Base-by-base conservation (phyloP, 2,797 vertebrate species). In the Acipenser transmontanus region DNA sequence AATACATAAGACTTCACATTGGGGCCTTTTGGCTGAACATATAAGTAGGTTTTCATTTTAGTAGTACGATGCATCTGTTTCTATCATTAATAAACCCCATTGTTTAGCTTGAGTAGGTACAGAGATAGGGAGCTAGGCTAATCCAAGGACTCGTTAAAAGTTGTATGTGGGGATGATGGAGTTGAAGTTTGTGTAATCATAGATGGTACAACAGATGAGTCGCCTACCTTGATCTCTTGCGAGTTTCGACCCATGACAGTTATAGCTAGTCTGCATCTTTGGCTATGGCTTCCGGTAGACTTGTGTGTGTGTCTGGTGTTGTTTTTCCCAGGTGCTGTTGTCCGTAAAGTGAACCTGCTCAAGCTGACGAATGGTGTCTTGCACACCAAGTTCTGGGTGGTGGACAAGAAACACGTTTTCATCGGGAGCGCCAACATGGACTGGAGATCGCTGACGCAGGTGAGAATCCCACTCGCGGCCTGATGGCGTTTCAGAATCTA, bases 371-470 rank as follows among this genome's bases (percentile, higher is more conserved):
- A 82, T 0, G 96, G 96, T 0, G 89, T 98, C 13, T 85, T 98
- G 49, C 96, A 98, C 83, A 97, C 94, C 59, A 98, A 98, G 72
- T 94, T 98, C 79, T 98, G 96, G 96, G 82, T 98, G 0, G 90
- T 95, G 1, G 96, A 98, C 68, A 88, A 89, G 80, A 84, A 85
- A 9, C 95, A 98, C 72, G 65, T 98, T 76, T 98, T 93, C 82
- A 78, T 98, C 0, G 96, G 96, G 61, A 97, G 95, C 5, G 93
- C 96, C 75, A 98, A 98, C 86, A 98, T 98, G 96, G 95, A 98
- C 85, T 98, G 96, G 95, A 91, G 95, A 47, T 92, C 96, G 5
- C 81, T 98, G 71, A 96, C 95, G 1, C 96, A 98, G 93, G 94
- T 94, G 61, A 50, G 52, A 34, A 0, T 34, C 34, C 34, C 34